Conservation (phyloP, 2,797 vertebrate species). For the Acanthurus leucopareius region DNA sequence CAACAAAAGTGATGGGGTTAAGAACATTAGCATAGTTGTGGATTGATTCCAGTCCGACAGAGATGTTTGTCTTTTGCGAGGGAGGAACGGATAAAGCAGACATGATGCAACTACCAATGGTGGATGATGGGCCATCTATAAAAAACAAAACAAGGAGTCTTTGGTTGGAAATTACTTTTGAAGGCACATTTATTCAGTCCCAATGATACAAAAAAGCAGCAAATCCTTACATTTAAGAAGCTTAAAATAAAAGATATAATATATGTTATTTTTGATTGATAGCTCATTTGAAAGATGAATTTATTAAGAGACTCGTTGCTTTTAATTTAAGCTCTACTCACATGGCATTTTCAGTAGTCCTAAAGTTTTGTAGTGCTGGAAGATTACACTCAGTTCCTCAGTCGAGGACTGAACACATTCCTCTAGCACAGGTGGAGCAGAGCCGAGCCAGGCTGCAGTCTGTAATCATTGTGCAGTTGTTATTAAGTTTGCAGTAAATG, state of each 20-base stretch:
- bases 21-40: conserved; percentile 69
- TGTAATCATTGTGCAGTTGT: conserved; percentile 52
- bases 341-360: conserved; percentile 70
- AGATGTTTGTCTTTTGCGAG: conserved; percentile 76
- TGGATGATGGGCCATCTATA: conserved; percentile 70
- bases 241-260: too few relatives aligned
- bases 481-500: background rate
- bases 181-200: background rate
- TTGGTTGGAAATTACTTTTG: background rate
- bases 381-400: conserved; percentile 70
- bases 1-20: conserved; percentile 71
- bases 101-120: conserved; percentile 80
- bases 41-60: conserved; percentile 62
- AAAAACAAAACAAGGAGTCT: background rate
- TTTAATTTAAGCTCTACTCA: conserved; percentile 49
- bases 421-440: conserved; percentile 69
- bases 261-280: too few relatives aligned
- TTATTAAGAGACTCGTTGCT: too few relatives aligned
- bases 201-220: too few relatives aligned
- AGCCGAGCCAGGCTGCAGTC: conserved; percentile 81
- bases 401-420: conserved; percentile 73
- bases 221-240: too few relatives aligned
- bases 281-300: too few relatives aligned
- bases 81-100: conserved; percentile 82
- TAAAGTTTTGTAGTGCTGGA: conserved; percentile 72